A percentile compares a stretch with the other conserved stretches of the same genome.
phyloP scores from a whole-genome alignment of 2,888 invertebrate species.

The Thymelicus sylvestris region DNA sequence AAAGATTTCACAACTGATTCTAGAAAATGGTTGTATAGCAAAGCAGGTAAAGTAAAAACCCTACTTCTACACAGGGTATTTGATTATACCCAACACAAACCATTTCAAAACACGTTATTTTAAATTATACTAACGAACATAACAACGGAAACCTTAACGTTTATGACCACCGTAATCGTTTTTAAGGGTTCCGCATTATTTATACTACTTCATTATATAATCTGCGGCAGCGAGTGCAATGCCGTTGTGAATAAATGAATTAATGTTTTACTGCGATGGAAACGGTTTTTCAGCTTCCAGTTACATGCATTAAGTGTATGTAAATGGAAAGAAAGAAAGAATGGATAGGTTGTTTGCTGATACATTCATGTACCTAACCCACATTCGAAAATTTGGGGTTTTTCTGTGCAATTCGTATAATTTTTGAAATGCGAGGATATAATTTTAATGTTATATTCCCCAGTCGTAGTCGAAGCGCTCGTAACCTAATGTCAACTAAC shows the following conservation, averaged over 20 bases:
- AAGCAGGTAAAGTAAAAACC: no score
- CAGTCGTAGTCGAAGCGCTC: no score
- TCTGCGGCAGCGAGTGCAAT: slow-evolving; percentile 2
- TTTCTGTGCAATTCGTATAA: not conserved
- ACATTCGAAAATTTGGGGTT: not conserved
- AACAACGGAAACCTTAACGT: not conserved
- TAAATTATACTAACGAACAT: slow-evolving; percentile 1
- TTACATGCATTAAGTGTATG: slow-evolving; percentile 23
- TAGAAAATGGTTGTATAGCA: no score
- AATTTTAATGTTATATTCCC: not conserved
- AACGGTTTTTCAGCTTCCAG: slow-evolving; percentile 17
- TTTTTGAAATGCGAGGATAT: not conserved
- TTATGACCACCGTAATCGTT: not conserved
- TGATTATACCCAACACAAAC: no score
- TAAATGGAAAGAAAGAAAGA: no score
- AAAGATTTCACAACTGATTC: no score
- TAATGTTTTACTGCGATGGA: slow-evolving; percentile 14
- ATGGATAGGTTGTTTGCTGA: not conserved
- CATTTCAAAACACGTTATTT: not conserved
- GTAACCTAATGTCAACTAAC: no score
- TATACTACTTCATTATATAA: slow-evolving; percentile 14
- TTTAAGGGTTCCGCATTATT: slow-evolving; percentile 6
- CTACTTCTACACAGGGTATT: no score
- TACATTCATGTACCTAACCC: not conserved
- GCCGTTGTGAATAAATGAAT: slow-evolving; percentile 23